Evolutionary conservation across 1,140 invertebrate genomes (phyloP).

Genomic region (Diachasmimorpha longicaudata): DNA sequence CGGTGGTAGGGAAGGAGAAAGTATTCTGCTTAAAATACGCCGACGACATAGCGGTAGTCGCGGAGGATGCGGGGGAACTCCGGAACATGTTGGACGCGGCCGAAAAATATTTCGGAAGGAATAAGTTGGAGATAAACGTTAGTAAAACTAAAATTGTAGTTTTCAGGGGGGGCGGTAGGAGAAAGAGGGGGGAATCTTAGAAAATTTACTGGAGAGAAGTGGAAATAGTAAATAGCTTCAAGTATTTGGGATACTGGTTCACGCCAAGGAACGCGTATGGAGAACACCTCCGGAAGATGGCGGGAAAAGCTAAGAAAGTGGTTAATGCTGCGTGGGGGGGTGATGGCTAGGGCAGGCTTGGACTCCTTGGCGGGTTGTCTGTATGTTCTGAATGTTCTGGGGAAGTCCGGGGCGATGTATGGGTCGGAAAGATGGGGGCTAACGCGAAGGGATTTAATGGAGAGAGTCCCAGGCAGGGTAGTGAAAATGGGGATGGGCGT

Average conservation of each 20-base stretch:
- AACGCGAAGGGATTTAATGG: background rate
- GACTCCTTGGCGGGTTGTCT: background rate
- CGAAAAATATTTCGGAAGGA: background rate
- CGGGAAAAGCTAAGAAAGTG: constrained; percentile 14
- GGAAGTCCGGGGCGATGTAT: constrained; percentile 14
- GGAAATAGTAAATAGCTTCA: background rate
- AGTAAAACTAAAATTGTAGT: background rate
- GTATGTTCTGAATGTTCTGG: constrained; percentile 12
- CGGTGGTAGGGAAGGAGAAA: constrained; percentile 18
- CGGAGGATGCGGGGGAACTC: background rate
- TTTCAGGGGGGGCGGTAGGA: background rate
- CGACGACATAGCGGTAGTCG: constrained; percentile 12
- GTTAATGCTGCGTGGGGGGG: constrained; percentile 22
- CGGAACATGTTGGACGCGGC: background rate
- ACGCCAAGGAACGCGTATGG: background rate
- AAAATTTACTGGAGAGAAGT: background rate
- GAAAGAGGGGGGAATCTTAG: background rate
- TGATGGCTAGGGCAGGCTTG: background rate
- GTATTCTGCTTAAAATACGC: constrained; percentile 6
- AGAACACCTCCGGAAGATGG: constrained; percentile 1
- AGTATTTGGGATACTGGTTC: constrained; percentile 15
- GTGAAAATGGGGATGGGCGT: background rate
- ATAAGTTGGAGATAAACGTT: background rate
- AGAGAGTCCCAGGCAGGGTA: background rate
- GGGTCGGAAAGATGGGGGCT: constrained; percentile 19